phyloP scores from a whole-genome alignment of 37 sponge, comb jelly and placozoan genomes.

The Halichondria panicea region DNA sequence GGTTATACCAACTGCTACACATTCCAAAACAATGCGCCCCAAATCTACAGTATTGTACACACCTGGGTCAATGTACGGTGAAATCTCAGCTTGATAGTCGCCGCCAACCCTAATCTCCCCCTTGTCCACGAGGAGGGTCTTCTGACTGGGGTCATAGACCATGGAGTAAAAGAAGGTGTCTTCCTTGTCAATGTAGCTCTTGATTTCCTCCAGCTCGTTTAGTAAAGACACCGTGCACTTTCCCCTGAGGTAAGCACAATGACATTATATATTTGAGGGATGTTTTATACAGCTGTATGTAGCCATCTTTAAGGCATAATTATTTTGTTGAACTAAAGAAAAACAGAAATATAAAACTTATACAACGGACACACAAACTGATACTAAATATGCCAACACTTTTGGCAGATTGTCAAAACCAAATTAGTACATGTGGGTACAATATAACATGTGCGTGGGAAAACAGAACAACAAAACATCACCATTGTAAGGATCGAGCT shows the following conservation, averaged over 20 bases:
- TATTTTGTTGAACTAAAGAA: background rate
- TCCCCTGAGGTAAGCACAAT: slow-evolving; percentile 49
- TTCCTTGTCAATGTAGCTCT: slow-evolving; percentile 74
- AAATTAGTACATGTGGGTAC: too few relatives aligned
- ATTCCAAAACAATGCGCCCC: too few relatives aligned
- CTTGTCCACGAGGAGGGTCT: slow-evolving; percentile 88
- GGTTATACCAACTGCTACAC: too few relatives aligned
- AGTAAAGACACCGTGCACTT: slow-evolving; percentile 87
- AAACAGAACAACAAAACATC: background rate
- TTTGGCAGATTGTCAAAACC: too few relatives aligned
- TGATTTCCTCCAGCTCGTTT: slow-evolving; percentile 84
- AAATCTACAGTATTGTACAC: background rate
- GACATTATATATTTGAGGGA: background rate
- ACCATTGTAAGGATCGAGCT: background rate
- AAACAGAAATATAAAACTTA: background rate
- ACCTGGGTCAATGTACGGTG: slow-evolving; percentile 48
- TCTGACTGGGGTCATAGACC: slow-evolving; percentile 91
- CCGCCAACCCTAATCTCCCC: slow-evolving; percentile 86
- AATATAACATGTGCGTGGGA: too few relatives aligned
- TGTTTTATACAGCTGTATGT: background rate
- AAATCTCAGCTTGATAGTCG: slow-evolving; percentile 87
- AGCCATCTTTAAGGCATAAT: background rate
- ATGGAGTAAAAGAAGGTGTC: slow-evolving; percentile 93
- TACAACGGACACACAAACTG: too few relatives aligned
- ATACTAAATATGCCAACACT: too few relatives aligned